These are phyloP conservation scores for Smittia sp. DNA, from an alignment of 2,888 invertebrate species.

Conservation along the genomic window DNA sequence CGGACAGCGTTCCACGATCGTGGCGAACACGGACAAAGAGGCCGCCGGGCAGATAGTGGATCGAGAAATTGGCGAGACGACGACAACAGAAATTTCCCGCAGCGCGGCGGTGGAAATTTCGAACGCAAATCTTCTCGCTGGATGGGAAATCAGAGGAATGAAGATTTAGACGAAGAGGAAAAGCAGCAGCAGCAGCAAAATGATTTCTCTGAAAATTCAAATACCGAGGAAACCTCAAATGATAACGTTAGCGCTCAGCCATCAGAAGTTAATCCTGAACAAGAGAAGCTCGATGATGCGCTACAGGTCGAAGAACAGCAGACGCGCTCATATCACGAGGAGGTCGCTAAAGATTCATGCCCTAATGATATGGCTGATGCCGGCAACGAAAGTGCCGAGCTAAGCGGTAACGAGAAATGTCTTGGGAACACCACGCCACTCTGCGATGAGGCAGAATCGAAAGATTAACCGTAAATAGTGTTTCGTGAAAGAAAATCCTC, in stretches of 20 bases:
- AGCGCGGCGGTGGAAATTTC: constrained; percentile 7
- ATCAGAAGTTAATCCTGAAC: constrained; percentile 42
- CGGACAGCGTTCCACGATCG: constrained; percentile 12
- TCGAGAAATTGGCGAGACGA: constrained; percentile 29
- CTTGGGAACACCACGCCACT: constrained; percentile 47
- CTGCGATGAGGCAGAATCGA: constrained; percentile 47
- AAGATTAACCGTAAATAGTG: background rate
- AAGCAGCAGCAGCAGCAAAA: constrained; percentile 38
- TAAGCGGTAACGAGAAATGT: constrained; percentile 39
- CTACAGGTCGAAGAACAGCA: constrained; percentile 41
- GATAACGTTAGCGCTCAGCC: constrained; percentile 42
- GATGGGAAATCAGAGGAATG: constrained; percentile 5
- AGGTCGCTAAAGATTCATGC: constrained; percentile 35
- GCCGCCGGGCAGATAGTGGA: background rate
- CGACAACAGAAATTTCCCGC: constrained; percentile 7
- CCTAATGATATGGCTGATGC: background rate
- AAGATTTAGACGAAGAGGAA: constrained; percentile 35
- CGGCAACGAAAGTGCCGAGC: constrained; percentile 17
- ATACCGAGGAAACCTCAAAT: constrained; percentile 42
- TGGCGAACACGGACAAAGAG: constrained; percentile 29
- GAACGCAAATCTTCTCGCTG: constrained; percentile 14
- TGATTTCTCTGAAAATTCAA: constrained; percentile 41
- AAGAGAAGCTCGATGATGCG: constrained; percentile 43
- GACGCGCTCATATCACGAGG: constrained; percentile 45
- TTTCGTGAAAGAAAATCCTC: background rate